These are phyloP conservation scores for Nymphalis c-album DNA, from an alignment of 2,888 invertebrate species.

Conservation along the genomic window DNA sequence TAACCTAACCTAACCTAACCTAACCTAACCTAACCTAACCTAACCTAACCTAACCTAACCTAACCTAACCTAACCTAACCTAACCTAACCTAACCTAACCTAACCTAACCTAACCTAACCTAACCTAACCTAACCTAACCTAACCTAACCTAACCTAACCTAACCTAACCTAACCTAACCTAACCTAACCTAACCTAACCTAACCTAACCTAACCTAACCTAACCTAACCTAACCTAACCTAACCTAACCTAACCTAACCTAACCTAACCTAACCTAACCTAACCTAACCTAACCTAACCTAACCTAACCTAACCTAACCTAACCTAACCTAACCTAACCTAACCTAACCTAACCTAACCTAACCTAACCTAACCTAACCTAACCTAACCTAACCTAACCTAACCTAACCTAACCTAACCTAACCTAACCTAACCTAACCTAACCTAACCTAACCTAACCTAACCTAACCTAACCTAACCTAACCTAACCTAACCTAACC, in stretches of 20 bases:
- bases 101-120: constrained; percentile 8
- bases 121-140: constrained; percentile 6
- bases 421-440: constrained; percentile 1
- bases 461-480: constrained; percentile 1
- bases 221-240: constrained; percentile 8
- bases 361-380: not conserved
- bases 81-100: constrained; percentile 7
- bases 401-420: not conserved
- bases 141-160: constrained; percentile 7
- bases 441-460: constrained; percentile 1
- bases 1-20: no score
- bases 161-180: constrained; percentile 8
- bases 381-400: not conserved
- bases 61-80: constrained; percentile 7
- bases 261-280: constrained; percentile 8
- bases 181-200: constrained; percentile 8
- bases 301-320: constrained; percentile 6
- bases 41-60: constrained; percentile 3
- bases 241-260: constrained; percentile 7
- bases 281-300: constrained; percentile 6
- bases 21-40: constrained; percentile 4
- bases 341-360: constrained; percentile 7
- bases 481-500: constrained; percentile 1
- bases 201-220: constrained; percentile 6
- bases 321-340: constrained; percentile 7